These are phyloP conservation scores for Acomys russatus DNA, from an alignment of 2,797 vertebrate genomes.

Conservation along the genomic window DNA sequence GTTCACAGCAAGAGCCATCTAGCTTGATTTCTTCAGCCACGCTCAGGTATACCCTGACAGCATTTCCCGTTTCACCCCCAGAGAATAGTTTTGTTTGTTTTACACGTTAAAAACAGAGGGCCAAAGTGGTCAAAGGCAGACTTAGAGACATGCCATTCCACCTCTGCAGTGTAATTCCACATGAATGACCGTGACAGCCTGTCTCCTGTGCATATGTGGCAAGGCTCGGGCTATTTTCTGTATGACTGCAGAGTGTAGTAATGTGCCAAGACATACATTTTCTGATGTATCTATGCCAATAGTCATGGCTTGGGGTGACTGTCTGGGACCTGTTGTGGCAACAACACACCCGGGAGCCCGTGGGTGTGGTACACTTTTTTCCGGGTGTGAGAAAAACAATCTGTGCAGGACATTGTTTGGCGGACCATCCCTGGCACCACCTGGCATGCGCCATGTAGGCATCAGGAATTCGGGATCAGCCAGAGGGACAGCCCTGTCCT, in stretches of 20 bases:
- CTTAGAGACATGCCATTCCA: neutral
- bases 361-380: conserved; percentile 56
- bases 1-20: neutral
- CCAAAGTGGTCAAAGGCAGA: neutral
- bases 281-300: conserved; percentile 49
- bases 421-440: conserved; percentile 20
- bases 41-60: fast-evolving
- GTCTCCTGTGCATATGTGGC: neutral
- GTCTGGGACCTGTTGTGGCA: conserved; percentile 31
- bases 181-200: neutral
- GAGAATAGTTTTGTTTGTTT: neutral
- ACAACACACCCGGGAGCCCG: conserved; percentile 37
- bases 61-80: neutral
- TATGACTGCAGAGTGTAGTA: neutral
- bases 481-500: neutral
- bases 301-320: conserved; percentile 50
- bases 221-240: conserved; percentile 9
- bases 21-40: neutral
- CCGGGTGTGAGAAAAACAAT: conserved; percentile 55
- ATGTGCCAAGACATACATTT: conserved; percentile 39
- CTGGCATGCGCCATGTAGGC: neutral
- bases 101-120: conserved; percentile 10
- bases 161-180: neutral
- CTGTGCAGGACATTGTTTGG: conserved; percentile 26
- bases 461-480: conserved; percentile 14